Evolutionary conservation across 2,888 invertebrate species (phyloP), one percentile per base, ranked within the genome.

Genomic region (Bugulina stolonifera): DNA sequence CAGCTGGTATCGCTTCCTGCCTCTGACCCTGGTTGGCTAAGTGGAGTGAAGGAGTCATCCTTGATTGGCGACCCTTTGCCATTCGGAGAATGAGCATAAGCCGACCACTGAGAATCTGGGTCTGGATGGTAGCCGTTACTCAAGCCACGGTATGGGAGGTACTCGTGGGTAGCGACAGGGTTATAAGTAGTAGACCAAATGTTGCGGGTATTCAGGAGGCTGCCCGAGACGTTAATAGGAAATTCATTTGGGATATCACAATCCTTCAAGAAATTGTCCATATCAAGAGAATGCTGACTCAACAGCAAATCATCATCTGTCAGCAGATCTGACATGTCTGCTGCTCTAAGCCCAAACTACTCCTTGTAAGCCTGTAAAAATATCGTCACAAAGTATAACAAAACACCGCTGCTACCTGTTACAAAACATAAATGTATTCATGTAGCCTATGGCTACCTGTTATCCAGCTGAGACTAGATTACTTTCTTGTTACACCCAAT

Each of bases 1-100:
- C 64, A 64, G 32, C 64, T 64, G 64, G 2, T 64, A n/a, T 64
- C 64, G 32, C 64, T 64, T 10, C 32, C 64, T 3, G 64, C 32
- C 22, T 64, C 64, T 14, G 64, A 64, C 34, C 27, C 64, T 10
- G 64, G 64, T 3, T 22, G 27, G 32, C 64, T 64, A 27, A 64
- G 18, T 1, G 64, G 64, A 10, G 43, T 43, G 43, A 43, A 43
- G 43, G 43, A 43, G 22, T 10, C 18, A 32, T 64, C 64, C 64
- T 64, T 64, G 5, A 27, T 29, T 5, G 64, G 64, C 5, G 64
- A 64, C 14, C 64, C 64, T 10, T 64, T 64, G 29, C 22, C 34
- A 2, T 29, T 3, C 43, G 18, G 43, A 10, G 64, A 64, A 2
- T 64, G 22, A 10, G 29, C 32, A 32, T 64, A 64, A 34, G 64